phyloP scores from a whole-genome alignment of 2,888 invertebrate genomes.

The Operophtera brumata region DNA sequence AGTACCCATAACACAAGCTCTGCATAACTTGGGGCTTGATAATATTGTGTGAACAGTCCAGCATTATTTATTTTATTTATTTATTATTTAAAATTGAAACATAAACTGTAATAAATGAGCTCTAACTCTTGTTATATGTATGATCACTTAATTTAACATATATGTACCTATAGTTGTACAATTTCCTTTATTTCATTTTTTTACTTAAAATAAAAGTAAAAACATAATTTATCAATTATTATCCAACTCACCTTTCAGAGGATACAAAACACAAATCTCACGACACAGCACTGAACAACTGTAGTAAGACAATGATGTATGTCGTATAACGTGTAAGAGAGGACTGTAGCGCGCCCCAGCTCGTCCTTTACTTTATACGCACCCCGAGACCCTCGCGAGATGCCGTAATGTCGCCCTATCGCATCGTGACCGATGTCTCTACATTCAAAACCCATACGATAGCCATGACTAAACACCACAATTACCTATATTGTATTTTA shows the following conservation, averaged over 20 bases:
- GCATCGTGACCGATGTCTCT: constrained; percentile 56
- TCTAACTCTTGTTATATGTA: no score
- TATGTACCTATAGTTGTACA: no score
- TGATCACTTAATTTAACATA: no score
- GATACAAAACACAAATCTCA: constrained; percentile 54
- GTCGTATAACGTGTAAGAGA: constrained; percentile 49
- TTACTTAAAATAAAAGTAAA: no score
- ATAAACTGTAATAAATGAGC: no score
- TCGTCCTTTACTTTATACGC: constrained; percentile 63
- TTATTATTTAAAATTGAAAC: no score
- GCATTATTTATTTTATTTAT: no score
- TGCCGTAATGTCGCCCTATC: constrained; percentile 68
- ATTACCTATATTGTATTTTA: constrained; percentile 28
- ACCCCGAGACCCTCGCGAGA: constrained; percentile 52
- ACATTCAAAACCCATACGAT: constrained; percentile 44
- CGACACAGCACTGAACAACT: constrained; percentile 59
- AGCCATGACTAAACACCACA: constrained; percentile 49
- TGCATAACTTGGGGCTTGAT: no score
- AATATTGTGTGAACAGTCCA: no score
- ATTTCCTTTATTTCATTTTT: no score
- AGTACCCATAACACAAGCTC: no score
- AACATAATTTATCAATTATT: neutral
- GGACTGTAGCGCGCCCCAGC: constrained; percentile 66
- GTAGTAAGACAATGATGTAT: constrained; percentile 48
- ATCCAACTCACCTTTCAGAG: constrained; percentile 57